Evolutionary conservation across 1,140 invertebrate genomes (phyloP).

Genomic region (Drosophila lini): DNA sequence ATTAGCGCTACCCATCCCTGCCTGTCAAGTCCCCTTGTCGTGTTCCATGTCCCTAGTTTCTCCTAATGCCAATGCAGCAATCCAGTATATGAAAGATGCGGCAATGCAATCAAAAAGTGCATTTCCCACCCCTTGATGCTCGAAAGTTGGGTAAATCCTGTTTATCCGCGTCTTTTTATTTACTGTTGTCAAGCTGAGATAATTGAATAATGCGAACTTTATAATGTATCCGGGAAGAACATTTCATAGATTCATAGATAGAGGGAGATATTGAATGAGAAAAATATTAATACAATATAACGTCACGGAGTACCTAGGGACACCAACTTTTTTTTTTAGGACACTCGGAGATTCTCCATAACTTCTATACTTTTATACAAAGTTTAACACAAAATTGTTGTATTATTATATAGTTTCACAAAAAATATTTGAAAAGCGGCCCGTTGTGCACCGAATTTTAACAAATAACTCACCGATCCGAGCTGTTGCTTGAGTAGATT

Average conservation of each 20-base stretch:
- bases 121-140: slow-evolving; percentile 14
- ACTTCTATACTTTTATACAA: too few relatives aligned
- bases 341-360: too few relatives aligned
- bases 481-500: too few relatives aligned
- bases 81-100: neutral
- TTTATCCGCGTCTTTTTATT: slow-evolving; percentile 1
- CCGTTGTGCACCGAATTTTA: too few relatives aligned
- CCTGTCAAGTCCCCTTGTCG: slow-evolving; percentile 3
- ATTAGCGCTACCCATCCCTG: slow-evolving; percentile 16
- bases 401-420: too few relatives aligned
- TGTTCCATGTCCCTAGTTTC: neutral
- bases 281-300: too few relatives aligned
- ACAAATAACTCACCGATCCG: too few relatives aligned
- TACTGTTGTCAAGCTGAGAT: neutral
- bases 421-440: too few relatives aligned
- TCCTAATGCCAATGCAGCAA: slow-evolving; percentile 14
- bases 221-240: too few relatives aligned
- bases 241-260: neutral
- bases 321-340: too few relatives aligned
- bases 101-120: slow-evolving; percentile 8
- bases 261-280: neutral
- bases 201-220: neutral
- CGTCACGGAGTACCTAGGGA: too few relatives aligned
- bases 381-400: too few relatives aligned
- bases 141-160: neutral